phyloP scores from a whole-genome alignment of 2,113 vertebrate species.

The Scalopus aquaticus region DNA sequence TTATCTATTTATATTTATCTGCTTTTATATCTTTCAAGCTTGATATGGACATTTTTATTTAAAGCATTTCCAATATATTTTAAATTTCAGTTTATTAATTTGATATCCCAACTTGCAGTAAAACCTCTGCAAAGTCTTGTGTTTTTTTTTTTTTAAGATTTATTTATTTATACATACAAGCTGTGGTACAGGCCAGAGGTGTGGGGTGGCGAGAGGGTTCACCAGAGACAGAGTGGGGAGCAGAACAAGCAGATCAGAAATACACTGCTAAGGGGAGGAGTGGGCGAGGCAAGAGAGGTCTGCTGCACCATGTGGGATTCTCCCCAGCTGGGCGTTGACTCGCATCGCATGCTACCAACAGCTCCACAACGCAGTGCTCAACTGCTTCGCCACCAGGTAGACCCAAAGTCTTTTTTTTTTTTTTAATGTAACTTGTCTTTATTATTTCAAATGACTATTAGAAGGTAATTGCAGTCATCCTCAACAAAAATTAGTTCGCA shows the following conservation, averaged over 20 bases:
- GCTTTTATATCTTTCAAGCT: not conserved
- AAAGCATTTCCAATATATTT: not conserved
- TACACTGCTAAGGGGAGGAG: no score
- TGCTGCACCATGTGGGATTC: no score
- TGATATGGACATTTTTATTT: not conserved
- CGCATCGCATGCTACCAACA: no score
- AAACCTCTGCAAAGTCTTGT: not conserved
- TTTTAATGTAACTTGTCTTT: not conserved
- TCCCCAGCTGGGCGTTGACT: no score
- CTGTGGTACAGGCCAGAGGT: no score
- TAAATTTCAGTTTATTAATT: not conserved
- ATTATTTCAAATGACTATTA: slow-evolving; percentile 16
- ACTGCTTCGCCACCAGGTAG: no score
- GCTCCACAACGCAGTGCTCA: no score
- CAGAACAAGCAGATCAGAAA: no score
- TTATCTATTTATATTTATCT: not conserved
- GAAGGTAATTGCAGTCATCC: not conserved
- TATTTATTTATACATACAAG: no score
- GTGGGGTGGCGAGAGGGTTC: no score
- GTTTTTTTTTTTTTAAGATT: not conserved
- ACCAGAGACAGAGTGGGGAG: no score
- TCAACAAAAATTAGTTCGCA: not conserved
- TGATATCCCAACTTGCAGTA: not conserved
- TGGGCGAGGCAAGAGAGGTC: no score
- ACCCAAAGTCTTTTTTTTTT: not conserved